phyloP scores from a whole-genome alignment of 2,888 invertebrate genomes.

The Agrilus cyanescens region DNA sequence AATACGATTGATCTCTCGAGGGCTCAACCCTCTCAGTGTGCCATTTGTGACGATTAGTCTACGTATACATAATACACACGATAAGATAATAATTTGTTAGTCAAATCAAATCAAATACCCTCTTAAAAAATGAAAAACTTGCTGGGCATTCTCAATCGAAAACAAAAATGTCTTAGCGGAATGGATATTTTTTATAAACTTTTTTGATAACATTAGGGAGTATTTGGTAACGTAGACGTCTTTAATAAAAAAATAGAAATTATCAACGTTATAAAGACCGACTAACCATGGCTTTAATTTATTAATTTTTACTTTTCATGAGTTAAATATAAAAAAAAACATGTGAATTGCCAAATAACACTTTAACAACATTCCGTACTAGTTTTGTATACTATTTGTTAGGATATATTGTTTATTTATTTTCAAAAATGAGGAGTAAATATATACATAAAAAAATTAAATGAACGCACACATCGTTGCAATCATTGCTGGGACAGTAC shows the following conservation, averaged over 20 bases:
- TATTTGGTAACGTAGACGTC: constrained; percentile 24
- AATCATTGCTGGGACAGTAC: too few species aligned
- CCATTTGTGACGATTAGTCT: constrained; percentile 21
- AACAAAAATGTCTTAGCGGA: too few species aligned
- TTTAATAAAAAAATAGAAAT: constrained; percentile 12
- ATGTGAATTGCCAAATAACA: constrained; percentile 38
- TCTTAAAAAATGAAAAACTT: too few species aligned
- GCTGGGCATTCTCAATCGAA: too few species aligned
- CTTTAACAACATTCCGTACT: constrained; percentile 38
- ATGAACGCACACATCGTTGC: too few species aligned
- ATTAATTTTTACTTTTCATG: constrained; percentile 13
- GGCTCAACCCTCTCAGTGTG: constrained; percentile 22
- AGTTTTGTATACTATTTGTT: constrained; percentile 27
- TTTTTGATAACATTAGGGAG: too few species aligned
- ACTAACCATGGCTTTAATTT: constrained; percentile 33
- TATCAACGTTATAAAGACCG: constrained; percentile 25
- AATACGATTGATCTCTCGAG: constrained; percentile 22
- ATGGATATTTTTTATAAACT: too few species aligned
- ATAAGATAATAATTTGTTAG: too few species aligned
- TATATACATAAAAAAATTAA: too few species aligned
- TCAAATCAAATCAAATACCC: too few species aligned
- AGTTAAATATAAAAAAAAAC: constrained; percentile 6
- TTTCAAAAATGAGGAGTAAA: constrained; percentile 3
- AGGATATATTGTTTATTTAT: constrained; percentile 20
- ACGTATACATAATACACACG: constrained; percentile 8